A percentile compares a stretch with the other conserved stretches of the same genome.
Conservation (phyloP, 2,888 invertebrate species). For the Agonopterix arenella region DNA sequence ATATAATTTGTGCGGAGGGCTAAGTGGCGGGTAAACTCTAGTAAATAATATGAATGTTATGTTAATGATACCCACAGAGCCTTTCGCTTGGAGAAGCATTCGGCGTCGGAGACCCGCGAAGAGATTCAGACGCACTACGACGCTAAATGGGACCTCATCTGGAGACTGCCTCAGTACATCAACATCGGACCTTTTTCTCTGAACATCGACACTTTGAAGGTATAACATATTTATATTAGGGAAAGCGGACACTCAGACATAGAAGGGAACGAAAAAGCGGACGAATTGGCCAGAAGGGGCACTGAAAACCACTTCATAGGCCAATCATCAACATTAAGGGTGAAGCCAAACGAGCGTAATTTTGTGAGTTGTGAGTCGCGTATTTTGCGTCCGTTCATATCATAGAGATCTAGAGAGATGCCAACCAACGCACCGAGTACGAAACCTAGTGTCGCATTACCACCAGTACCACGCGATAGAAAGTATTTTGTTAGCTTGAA, state of each 20-base stretch:
- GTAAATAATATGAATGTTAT: not conserved
- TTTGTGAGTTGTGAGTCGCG: too few relatives aligned
- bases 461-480: too few relatives aligned
- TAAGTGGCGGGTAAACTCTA: too few relatives aligned
- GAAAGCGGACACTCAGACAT: not conserved
- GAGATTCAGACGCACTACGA: slow-evolving; percentile 83
- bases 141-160: slow-evolving; percentile 80
- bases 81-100: slow-evolving; percentile 76
- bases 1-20: too few relatives aligned
- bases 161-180: slow-evolving; percentile 82
- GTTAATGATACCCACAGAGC: slow-evolving; percentile 23
- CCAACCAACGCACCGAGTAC: too few relatives aligned
- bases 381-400: too few relatives aligned
- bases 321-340: too few relatives aligned
- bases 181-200: slow-evolving; percentile 87
- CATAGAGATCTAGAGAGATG: too few relatives aligned
- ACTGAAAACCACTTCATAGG: not conserved
- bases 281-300: not conserved
- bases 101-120: slow-evolving; percentile 82
- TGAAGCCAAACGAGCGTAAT: too few relatives aligned
- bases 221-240: slow-evolving; percentile 12
- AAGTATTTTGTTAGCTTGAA: too few relatives aligned
- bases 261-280: not conserved
- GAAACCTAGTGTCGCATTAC: too few relatives aligned
- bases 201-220: slow-evolving; percentile 80